These are phyloP conservation scores for Daktulosphaira vitifoliae DNA, from an alignment of 1,140 invertebrate genomes.

Conservation along the genomic window DNA sequence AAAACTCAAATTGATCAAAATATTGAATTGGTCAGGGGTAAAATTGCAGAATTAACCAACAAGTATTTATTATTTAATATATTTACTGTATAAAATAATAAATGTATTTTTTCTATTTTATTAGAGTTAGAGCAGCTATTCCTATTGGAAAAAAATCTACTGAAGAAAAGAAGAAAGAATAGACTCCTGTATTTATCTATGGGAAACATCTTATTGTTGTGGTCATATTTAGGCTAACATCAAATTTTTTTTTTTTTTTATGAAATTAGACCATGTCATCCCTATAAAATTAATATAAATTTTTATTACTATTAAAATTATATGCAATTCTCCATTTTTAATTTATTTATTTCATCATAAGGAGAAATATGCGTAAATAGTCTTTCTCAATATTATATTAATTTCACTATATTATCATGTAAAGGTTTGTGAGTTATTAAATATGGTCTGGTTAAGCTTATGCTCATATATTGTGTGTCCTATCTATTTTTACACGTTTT, in stretches of 20 bases:
- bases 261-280: not conserved
- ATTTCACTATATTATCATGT: slow-evolving; percentile 14
- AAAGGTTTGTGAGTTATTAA: slow-evolving; percentile 26
- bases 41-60: slow-evolving; percentile 78
- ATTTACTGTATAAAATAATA: not conserved
- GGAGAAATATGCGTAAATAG: slow-evolving; percentile 2
- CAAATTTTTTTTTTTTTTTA: slow-evolving; percentile 28
- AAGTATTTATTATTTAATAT: slow-evolving; percentile 51
- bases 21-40: slow-evolving; percentile 73
- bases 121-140: slow-evolving; percentile 81
- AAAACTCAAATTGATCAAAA: slow-evolving; percentile 93
- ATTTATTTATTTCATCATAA: slow-evolving; percentile 9
- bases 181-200: slow-evolving; percentile 43
- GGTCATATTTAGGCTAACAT: slow-evolving; percentile 2
- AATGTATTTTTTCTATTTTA: slow-evolving; percentile 42
- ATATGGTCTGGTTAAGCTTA: slow-evolving; percentile 13
- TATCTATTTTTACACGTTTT: slow-evolving; percentile 5
- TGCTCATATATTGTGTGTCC: slow-evolving; percentile 11
- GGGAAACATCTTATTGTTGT: slow-evolving; percentile 4
- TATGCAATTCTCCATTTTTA: not conserved
- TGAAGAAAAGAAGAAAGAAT: slow-evolving; percentile 70
- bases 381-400: slow-evolving; percentile 21
- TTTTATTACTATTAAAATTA: slow-evolving; percentile 19
- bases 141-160: slow-evolving; percentile 82
- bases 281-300: slow-evolving; percentile 10